Evolutionary conservation across 2,113 vertebrate genomes (phyloP).

Genomic region (Sitta europaea): DNA sequence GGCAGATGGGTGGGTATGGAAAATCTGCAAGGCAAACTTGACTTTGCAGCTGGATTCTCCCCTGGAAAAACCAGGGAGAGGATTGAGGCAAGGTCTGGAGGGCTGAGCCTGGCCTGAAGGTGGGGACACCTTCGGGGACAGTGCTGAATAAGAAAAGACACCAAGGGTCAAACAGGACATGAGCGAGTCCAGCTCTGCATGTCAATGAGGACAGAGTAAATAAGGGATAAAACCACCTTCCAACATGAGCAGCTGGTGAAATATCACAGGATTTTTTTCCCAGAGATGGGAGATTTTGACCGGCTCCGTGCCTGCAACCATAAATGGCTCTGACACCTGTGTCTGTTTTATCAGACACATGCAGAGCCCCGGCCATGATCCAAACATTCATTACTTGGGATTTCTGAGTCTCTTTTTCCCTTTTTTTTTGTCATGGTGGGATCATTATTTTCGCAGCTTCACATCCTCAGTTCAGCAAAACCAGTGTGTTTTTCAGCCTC

Average conservation of each 20-base stretch:
- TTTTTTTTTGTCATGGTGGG: background rate
- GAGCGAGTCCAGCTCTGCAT: slow-evolving; percentile 22
- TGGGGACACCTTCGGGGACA: background rate
- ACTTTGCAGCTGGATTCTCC: background rate
- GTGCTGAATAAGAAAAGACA: background rate
- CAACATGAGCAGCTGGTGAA: slow-evolving; percentile 55
- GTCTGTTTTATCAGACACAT: slow-evolving; percentile 3
- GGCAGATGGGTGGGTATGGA: background rate
- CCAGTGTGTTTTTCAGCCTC: background rate
- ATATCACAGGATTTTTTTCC: slow-evolving; percentile 6
- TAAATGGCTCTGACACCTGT: slow-evolving; percentile 32
- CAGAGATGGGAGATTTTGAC: slow-evolving; percentile 51
- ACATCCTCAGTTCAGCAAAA: background rate
- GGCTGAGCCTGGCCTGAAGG: background rate
- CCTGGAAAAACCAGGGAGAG: background rate
- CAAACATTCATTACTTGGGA: background rate
- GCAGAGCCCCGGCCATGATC: background rate
- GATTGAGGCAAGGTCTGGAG: background rate
- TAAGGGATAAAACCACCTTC: slow-evolving; percentile 60
- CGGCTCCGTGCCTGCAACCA: background rate
- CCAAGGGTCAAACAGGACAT: slow-evolving; percentile 10
- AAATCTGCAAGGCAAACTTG: background rate
- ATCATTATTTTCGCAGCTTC: background rate
- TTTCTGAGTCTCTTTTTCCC: background rate
- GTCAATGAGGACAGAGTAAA: slow-evolving; percentile 57